Base-by-base conservation (phyloP, 2,113 vertebrate genomes). In the Pandion haliaetus region DNA sequence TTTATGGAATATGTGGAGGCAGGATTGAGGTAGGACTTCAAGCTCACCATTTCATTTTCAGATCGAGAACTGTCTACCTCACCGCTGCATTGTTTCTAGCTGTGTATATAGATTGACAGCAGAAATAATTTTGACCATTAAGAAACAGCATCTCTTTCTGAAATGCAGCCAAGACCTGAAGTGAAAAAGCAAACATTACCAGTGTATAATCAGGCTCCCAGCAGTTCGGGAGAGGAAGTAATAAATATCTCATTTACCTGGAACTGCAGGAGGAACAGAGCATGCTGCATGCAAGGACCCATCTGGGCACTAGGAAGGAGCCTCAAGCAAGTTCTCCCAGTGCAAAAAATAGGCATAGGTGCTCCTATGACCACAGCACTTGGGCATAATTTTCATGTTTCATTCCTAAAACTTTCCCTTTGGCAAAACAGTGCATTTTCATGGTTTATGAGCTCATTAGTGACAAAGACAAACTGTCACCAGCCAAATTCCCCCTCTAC, bases 151-250 rank as follows among this genome's bases (percentile, higher is more conserved):
- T 36, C 59, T 50, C 36, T 55, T 83, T 45, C 69, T 85, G 77
- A 94, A 91, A 36, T 32, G 69, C 84, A 89, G 71, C 72, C 76
- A 91, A 74, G 50, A 65, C 26, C 57, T 84, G 86, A 83, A 76
- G 55, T 17, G 40, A 92, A 79, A 71, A 78, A 83, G 31, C 34
- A 95, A 90, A 94, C 26, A 50, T 20, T 32, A 82, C 44, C 49
- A 70, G 50, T 29, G 18, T 36, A 34, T 58, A 74, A 88, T 38
- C 59, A 84, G 55, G 34, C 44, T 86, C 55, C 57, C 57, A 92
- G 65, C 42, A 91, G 83, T 40, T 93, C 34, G 34, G 65, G 44
- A 86, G 25, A 85, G 42, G 52, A 83, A 84, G 44, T 67, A 62
- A 84, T 77, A 84, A 76, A 72, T 73, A 50, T 36, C 17, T 85